Conservation (phyloP, 2,888 invertebrate genomes). For the Icerya purchasi region DNA sequence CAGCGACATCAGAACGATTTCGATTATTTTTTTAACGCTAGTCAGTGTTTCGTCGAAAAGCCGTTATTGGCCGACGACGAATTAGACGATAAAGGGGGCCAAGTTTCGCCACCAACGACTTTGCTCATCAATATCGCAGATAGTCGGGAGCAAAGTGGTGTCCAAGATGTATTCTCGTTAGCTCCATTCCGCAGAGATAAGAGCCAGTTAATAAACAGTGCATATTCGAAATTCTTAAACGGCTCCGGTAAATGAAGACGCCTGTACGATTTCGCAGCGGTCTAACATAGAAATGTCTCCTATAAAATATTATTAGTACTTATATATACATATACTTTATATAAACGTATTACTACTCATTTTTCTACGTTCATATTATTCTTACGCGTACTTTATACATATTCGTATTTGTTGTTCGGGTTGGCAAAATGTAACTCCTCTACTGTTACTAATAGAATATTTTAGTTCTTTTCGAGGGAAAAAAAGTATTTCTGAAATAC, state of each 20-base stretch:
- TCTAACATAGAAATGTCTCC: background rate
- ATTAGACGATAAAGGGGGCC: slow-evolving; percentile 35
- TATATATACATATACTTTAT: background rate
- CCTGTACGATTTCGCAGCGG: no score
- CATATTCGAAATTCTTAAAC: no score
- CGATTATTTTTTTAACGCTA: slow-evolving; percentile 42
- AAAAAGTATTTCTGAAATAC: no score
- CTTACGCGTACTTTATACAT: background rate
- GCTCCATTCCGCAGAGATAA: slow-evolving; percentile 33
- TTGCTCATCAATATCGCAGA: slow-evolving; percentile 16
- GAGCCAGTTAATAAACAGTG: no score
- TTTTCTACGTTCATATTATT: background rate
- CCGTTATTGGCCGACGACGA: slow-evolving; percentile 57
- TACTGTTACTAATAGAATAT: no score
- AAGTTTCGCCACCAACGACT: slow-evolving; percentile 17
- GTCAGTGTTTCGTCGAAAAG: slow-evolving; percentile 45
- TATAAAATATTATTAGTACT: background rate
- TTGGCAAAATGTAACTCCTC: no score
- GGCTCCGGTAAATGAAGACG: no score
- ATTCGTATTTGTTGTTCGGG: no score
- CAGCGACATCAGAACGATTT: slow-evolving; percentile 25
- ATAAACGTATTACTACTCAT: background rate
- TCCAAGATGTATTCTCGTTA: slow-evolving; percentile 42
- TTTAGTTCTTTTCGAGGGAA: no score
- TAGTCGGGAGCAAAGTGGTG: slow-evolving; percentile 8